Evolutionary conservation across 1,140 invertebrate species (phyloP).

Genomic region (Mactra quadrangularis): DNA sequence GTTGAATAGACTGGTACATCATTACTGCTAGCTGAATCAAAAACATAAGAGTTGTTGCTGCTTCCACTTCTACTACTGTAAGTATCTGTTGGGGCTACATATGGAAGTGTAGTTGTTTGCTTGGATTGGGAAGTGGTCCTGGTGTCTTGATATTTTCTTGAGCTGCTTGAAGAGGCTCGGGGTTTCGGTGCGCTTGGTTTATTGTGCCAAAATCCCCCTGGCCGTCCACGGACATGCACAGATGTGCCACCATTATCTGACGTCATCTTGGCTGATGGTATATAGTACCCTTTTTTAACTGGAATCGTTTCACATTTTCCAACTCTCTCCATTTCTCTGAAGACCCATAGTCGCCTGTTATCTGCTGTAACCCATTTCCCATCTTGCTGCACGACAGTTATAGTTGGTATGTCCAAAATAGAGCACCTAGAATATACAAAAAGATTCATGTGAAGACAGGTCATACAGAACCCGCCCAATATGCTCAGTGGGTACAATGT

Average conservation of each 20-base stretch:
- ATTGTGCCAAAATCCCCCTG: slow-evolving; percentile 16
- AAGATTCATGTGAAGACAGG: no score
- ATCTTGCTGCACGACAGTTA: background rate
- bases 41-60: no score
- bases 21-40: no score
- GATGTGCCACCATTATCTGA: background rate
- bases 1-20: no score
- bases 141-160: no score
- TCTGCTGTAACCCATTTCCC: slow-evolving; percentile 19
- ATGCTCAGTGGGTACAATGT: no score
- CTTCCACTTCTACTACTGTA: no score
- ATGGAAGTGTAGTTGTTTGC: no score
- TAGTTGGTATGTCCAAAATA: background rate
- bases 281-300: slow-evolving; percentile 5
- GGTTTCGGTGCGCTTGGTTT: background rate
- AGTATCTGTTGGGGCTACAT: no score
- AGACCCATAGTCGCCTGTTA: slow-evolving; percentile 34
- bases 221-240: background rate
- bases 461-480: no score
- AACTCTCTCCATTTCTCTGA: slow-evolving; percentile 23
- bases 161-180: no score
- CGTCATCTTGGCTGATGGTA: background rate
- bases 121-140: no score
- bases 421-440: slow-evolving; percentile 16
- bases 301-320: slow-evolving; percentile 15